Base-by-base conservation (phyloP, 2,797 vertebrate genomes). In the Crax fasciolata region DNA sequence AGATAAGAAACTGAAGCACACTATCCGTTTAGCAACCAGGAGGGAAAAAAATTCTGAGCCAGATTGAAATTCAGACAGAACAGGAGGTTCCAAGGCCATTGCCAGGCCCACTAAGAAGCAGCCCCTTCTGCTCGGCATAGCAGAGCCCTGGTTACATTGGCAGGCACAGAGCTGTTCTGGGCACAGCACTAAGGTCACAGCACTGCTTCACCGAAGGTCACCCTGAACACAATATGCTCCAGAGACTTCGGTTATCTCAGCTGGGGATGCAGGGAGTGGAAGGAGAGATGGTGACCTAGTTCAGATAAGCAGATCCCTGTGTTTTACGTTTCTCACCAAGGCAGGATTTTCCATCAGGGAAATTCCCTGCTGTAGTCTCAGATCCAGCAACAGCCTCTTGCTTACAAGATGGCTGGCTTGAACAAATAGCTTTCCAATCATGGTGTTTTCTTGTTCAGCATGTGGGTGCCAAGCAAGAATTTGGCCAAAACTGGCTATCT, bases 81-180 rank as follows among this genome's bases (percentile, higher is more conserved):
- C 73, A 94, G 93, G 93, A 90, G 82, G 84, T 77, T 95, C 79
- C 24, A 85, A 95, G 30, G 57, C 72, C 67, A 57, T 65, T 87
- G 63, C 84, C 86, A 86, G 57, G 57, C 76, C 66, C 65, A 86
- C 87, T 82, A 93, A 92, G 75, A 80, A 87, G 52, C 67, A 90
- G 3, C 54, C 81, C 73, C 71, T 90, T 84, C 72, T 95, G 92
- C 24, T 95, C 52, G 14, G 20, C 46, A 3, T 23, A 89, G 51
- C 43, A 93, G 78, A 77, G 38, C 91, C 90, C 21, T 24, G 39
- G 89, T 85, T 92, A 48, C 44, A 55, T 68, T 78, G 94, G 82
- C 95, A 96, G 91, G 76, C 4, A 10, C 67, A 57, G 86, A 88
- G 84, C 84, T 57, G 74, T 68, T 77, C 48, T 0, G 0, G 74